These are phyloP conservation scores for Ceriagrion tenellum DNA, from an alignment of 2,888 invertebrate species.

Conservation along the genomic window DNA sequence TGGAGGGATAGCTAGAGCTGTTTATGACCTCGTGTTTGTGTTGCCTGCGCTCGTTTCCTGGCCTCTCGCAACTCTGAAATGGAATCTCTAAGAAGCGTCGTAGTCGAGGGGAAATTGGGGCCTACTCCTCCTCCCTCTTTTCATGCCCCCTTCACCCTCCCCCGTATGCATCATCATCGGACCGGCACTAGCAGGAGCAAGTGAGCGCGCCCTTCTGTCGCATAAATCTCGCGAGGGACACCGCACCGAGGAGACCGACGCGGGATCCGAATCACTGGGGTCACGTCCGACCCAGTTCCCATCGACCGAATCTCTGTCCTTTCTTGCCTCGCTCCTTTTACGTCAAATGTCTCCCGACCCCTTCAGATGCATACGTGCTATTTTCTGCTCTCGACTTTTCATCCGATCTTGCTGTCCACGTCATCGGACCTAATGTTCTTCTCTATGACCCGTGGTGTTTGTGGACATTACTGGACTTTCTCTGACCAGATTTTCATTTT, in stretches of 20 bases:
- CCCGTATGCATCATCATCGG: neutral
- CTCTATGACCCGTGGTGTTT: too few relatives aligned
- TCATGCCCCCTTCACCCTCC: too few relatives aligned
- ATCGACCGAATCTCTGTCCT: neutral
- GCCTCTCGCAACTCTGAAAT: neutral
- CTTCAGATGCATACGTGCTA: too few relatives aligned
- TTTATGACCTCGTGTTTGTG: neutral
- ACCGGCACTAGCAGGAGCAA: neutral
- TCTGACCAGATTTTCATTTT: too few relatives aligned
- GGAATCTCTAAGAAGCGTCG: neutral
- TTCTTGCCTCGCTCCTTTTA: neutral
- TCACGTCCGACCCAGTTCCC: constrained; percentile 14
- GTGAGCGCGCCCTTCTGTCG: neutral
- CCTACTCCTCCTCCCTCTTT: too few relatives aligned
- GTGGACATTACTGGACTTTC: too few relatives aligned
- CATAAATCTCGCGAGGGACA: neutral
- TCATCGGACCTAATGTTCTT: too few relatives aligned
- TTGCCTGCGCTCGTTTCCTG: neutral
- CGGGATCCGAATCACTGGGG: neutral
- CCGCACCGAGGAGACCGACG: neutral
- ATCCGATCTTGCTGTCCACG: too few relatives aligned
- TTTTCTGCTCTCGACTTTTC: too few relatives aligned
- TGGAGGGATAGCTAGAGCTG: neutral
- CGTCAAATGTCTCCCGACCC: too few relatives aligned
- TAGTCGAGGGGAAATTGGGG: neutral